phyloP scores from a whole-genome alignment of 2,797 vertebrate genomes.

The Catharus ustulatus region DNA sequence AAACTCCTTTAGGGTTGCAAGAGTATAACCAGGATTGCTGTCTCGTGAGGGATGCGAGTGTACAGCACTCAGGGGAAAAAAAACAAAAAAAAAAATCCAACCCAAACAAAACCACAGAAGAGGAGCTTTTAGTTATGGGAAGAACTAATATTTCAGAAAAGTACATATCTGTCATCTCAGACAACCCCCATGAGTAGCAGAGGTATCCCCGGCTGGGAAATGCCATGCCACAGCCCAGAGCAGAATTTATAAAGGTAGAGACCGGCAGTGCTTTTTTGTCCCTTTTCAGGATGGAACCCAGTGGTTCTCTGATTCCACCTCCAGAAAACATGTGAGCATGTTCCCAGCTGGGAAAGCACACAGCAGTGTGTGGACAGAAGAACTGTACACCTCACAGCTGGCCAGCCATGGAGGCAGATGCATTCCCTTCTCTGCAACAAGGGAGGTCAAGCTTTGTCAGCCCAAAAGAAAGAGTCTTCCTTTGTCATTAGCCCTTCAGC shows the following conservation, averaged over 20 bases:
- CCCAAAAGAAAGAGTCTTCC: neutral
- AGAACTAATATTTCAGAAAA: neutral
- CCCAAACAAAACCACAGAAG: neutral
- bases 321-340: fast-evolving
- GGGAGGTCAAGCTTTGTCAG: neutral
- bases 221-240: neutral
- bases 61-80: too few relatives aligned
- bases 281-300: neutral
- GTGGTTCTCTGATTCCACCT: neutral
- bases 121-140: neutral
- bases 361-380: neutral
- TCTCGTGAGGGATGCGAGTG: fast-evolving
- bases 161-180: neutral
- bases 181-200: neutral
- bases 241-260: neutral
- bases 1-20: neutral
- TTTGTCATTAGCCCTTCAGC: neutral
- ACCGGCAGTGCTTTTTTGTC: fast-evolving
- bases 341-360: neutral
- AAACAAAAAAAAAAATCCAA: too few relatives aligned
- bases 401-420: neutral
- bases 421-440: neutral
- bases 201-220: neutral
- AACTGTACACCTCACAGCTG: fast-evolving
- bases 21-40: neutral